A percentile compares a stretch with the other conserved stretches of the same genome.
Evolutionary conservation across 2,797 vertebrate genomes (phyloP).

Genomic region (Rhyacichthys aspro): DNA sequence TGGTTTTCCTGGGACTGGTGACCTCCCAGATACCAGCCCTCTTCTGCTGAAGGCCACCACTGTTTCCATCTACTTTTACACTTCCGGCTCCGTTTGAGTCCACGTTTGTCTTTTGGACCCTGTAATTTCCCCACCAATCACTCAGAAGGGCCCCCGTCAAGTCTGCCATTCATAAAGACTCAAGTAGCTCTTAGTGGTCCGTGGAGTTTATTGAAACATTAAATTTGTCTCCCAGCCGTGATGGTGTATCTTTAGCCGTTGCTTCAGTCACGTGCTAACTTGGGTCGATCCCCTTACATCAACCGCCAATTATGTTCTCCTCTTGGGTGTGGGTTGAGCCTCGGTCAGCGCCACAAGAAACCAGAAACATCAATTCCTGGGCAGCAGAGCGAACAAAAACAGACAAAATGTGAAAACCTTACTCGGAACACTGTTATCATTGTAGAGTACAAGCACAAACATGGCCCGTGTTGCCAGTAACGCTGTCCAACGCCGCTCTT

Average conservation of each 20-base stretch:
- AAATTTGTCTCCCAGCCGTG: constrained; percentile 82
- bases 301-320: constrained; percentile 82
- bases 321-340: constrained; percentile 80
- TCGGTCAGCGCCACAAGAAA: constrained; percentile 69
- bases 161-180: constrained; percentile 86
- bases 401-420: constrained; percentile 70
- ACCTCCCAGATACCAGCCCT: constrained; percentile 50
- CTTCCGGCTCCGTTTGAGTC: constrained; percentile 72
- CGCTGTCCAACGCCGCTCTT: constrained; percentile 27
- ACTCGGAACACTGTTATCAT: constrained; percentile 67
- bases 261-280: constrained; percentile 76
- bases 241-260: constrained; percentile 83
- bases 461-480: constrained; percentile 53
- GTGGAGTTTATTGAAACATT: constrained; percentile 84
- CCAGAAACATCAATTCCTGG: constrained; percentile 76
- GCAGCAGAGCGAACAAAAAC: constrained; percentile 64
- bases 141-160: constrained; percentile 74
- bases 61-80: constrained; percentile 70
- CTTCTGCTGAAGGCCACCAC: constrained; percentile 41
- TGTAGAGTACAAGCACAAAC: constrained; percentile 57
- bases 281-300: constrained; percentile 70
- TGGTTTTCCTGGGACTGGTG: constrained; percentile 38
- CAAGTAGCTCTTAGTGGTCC: constrained; percentile 86
- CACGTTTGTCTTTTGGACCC: constrained; percentile 76
- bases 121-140: constrained; percentile 84